Conservation (phyloP, 2,797 vertebrate species). For the Triplophysa bombifrons region DNA sequence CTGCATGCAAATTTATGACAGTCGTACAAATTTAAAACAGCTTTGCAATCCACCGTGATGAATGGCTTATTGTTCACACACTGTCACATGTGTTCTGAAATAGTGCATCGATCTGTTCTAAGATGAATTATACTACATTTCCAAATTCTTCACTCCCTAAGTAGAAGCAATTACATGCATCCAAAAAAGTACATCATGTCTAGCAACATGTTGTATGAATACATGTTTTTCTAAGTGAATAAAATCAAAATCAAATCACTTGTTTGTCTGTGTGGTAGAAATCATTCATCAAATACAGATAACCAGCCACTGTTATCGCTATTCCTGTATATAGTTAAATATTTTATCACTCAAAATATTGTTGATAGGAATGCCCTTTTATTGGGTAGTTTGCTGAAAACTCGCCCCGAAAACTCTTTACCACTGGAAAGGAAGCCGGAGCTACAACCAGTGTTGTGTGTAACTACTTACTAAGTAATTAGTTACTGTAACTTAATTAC, state of each 20-base stretch:
- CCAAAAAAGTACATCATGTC: slow-evolving; percentile 10
- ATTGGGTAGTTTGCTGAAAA: too few relatives aligned
- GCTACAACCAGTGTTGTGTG: too few relatives aligned
- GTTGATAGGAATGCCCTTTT: background rate
- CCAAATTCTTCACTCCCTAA: slow-evolving; percentile 19
- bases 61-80: slow-evolving; percentile 18
- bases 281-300: background rate
- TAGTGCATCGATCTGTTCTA: slow-evolving; percentile 28
- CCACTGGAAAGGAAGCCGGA: background rate
- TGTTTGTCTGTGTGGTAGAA: slow-evolving; percentile 14
- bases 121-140: slow-evolving; percentile 16
- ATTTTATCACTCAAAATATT: background rate
- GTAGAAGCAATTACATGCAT: slow-evolving; percentile 39
- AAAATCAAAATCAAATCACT: slow-evolving; percentile 28
- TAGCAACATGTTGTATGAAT: slow-evolving; percentile 29
- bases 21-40: background rate
- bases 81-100: slow-evolving; percentile 6
- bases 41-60: slow-evolving; percentile 15
- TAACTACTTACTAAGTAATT: too few relatives aligned
- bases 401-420: background rate
- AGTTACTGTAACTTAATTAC: too few relatives aligned
- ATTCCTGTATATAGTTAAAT: background rate
- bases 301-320: background rate
- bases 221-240: slow-evolving; percentile 32
- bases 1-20: slow-evolving; percentile 9